These are phyloP conservation scores for Hyalella azteca DNA, from an alignment of 2,888 invertebrate species.

Conservation along the genomic window DNA sequence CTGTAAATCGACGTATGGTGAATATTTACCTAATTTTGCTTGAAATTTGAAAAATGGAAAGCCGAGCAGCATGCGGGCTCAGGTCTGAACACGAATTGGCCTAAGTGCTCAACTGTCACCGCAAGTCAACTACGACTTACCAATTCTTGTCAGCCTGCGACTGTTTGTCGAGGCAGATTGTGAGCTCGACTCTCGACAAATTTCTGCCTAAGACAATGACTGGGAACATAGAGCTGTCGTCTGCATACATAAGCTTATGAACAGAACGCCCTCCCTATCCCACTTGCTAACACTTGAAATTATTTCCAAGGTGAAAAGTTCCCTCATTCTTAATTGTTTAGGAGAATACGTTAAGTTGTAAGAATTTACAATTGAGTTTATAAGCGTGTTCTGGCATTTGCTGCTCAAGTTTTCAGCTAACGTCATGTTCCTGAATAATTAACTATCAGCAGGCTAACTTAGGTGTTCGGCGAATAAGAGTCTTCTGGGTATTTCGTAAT, in stretches of 20 bases:
- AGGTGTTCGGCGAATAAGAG: too few relatives aligned
- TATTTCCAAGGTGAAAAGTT: neutral
- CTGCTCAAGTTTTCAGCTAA: too few relatives aligned
- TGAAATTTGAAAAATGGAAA: too few relatives aligned
- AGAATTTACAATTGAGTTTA: too few relatives aligned
- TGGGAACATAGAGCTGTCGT: neutral
- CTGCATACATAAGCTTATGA: neutral
- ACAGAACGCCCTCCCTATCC: neutral
- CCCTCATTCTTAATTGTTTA: neutral
- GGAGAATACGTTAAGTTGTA: too few relatives aligned
- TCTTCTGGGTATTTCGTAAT: too few relatives aligned
- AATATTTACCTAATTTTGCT: too few relatives aligned
- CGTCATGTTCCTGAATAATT: too few relatives aligned
- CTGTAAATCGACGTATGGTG: too few relatives aligned
- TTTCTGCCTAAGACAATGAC: neutral
- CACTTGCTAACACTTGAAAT: neutral
- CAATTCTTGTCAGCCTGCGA: neutral
- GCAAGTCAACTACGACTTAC: neutral
- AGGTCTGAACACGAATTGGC: neutral
- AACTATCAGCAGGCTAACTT: too few relatives aligned
- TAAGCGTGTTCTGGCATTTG: too few relatives aligned
- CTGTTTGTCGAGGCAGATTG: neutral
- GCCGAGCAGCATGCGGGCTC: neutral
- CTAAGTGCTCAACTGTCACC: neutral
- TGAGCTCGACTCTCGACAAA: neutral